These are phyloP conservation scores for Podarcis siculus DNA, from an alignment of 2,797 vertebrate genomes.

Conservation along the genomic window DNA sequence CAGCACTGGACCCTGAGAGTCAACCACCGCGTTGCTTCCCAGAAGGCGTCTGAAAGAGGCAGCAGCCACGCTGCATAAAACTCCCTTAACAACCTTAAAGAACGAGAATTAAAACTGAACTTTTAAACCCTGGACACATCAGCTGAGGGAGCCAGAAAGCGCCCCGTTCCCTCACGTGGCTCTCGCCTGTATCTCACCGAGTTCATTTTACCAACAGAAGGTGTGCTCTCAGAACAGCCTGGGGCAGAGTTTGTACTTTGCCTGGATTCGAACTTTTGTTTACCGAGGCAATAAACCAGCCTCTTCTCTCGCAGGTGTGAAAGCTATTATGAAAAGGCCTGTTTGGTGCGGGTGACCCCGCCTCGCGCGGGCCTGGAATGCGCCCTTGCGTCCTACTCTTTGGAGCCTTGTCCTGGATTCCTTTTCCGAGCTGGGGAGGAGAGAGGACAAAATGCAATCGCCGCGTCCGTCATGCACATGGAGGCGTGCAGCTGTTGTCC, in stretches of 20 bases:
- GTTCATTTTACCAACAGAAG: slow-evolving; percentile 80
- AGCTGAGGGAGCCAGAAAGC: slow-evolving; percentile 27
- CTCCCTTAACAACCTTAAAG: neutral
- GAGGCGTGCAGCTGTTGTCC: neutral
- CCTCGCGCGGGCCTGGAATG: slow-evolving; percentile 77
- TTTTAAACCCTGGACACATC: slow-evolving; percentile 64
- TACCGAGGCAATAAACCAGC: slow-evolving; percentile 81
- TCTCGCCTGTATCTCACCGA: slow-evolving; percentile 40
- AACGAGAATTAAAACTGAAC: slow-evolving; percentile 39
- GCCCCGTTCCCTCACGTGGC: slow-evolving; percentile 68
- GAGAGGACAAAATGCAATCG: slow-evolving; percentile 46
- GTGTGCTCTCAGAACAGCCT: slow-evolving; percentile 79
- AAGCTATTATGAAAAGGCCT: slow-evolving; percentile 82
- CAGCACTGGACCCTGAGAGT: slow-evolving; percentile 36
- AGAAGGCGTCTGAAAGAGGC: slow-evolving; percentile 7
- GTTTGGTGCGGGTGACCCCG: slow-evolving; percentile 78
- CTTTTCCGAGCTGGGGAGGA: slow-evolving; percentile 34
- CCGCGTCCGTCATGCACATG: slow-evolving; percentile 6
- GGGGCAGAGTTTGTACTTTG: slow-evolving; percentile 85
- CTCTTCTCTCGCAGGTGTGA: slow-evolving; percentile 82
- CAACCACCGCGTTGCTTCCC: slow-evolving; percentile 18
- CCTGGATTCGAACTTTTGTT: slow-evolving; percentile 83
- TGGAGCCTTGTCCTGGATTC: slow-evolving; percentile 33
- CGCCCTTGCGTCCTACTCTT: slow-evolving; percentile 68
- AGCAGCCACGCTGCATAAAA: slow-evolving; percentile 9